A percentile compares a stretch with the other conserved stretches of the same genome.
These are phyloP conservation scores for Microctenopoma lineatum DNA, from an alignment of 2,797 vertebrate species.

Conservation along the genomic window DNA sequence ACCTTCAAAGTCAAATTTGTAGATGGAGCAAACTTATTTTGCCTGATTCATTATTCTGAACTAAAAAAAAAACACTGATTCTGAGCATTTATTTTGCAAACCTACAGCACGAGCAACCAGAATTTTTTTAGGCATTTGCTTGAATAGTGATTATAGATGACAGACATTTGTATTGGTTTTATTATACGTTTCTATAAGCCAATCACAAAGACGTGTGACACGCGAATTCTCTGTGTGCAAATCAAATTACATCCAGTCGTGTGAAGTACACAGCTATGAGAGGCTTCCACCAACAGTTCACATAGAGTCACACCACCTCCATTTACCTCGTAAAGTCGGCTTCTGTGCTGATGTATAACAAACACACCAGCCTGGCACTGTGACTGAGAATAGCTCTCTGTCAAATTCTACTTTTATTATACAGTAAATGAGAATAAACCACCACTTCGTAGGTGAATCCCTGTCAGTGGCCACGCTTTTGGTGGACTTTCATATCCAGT, in stretches of 20 bases:
- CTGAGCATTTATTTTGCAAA: not conserved
- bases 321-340: conserved; percentile 17
- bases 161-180: conserved; percentile 36
- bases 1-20: conserved; percentile 37
- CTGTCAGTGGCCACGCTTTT: conserved; percentile 49
- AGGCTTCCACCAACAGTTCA: conserved; percentile 35
- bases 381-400: conserved; percentile 44
- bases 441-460: conserved; percentile 59
- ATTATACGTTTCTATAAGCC: conserved; percentile 30
- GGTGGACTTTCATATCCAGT: conserved; percentile 74
- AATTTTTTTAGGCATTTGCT: conserved; percentile 21
- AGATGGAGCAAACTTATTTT: conserved; percentile 23
- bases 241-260: conserved; percentile 49
- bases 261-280: conserved; percentile 19
- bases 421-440: conserved; percentile 57
- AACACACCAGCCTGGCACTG: conserved; percentile 42
- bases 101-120: not conserved
- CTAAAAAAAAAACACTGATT: not conserved
- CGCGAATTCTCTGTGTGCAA: conserved; percentile 28
- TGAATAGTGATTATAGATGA: conserved; percentile 12
- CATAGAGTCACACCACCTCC: conserved; percentile 41
- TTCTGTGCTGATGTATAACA: conserved; percentile 36
- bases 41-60: conserved; percentile 14
- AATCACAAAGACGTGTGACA: conserved; percentile 24
- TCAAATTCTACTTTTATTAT: conserved; percentile 32